Conservation (phyloP, 2,113 vertebrate genomes). For the Daboia siamensis region DNA sequence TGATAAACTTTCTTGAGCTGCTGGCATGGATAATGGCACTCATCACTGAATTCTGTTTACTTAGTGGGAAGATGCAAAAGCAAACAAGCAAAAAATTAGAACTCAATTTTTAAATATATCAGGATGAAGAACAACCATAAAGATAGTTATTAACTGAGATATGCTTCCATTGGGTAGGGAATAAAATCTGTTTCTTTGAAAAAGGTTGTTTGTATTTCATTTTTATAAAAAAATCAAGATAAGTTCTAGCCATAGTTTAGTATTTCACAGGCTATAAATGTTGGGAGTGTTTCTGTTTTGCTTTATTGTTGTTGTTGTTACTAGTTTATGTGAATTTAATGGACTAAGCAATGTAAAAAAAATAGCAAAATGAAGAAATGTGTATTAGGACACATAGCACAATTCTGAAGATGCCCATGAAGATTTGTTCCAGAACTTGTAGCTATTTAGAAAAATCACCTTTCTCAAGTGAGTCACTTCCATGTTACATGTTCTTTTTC, state of each 20-base stretch:
- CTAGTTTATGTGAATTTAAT: not conserved
- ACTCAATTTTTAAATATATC: not conserved
- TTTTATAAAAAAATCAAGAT: not conserved
- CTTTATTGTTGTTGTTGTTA: not conserved
- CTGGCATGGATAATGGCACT: not conserved
- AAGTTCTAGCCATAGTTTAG: not conserved
- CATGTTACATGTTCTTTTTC: not conserved
- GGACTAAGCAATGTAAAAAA: not conserved
- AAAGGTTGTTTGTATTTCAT: not conserved
- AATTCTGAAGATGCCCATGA: not conserved
- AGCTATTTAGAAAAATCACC: rapidly evolving
- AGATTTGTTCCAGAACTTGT: not conserved
- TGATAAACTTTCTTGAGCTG: not conserved
- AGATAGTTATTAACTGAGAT: not conserved
- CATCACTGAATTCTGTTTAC: not conserved
- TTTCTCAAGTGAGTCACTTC: not conserved
- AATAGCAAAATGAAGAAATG: not conserved
- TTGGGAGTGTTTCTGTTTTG: not conserved
- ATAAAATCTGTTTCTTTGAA: not conserved
- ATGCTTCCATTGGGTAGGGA: not conserved
- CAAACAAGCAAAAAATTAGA: not conserved
- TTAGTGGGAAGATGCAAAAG: not conserved
- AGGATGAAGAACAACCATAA: not conserved
- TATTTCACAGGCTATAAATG: not conserved
- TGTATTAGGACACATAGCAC: not conserved